Evolutionary conservation across 2,888 invertebrate species (phyloP), one percentile per base, ranked within the genome.

Genomic region (Apamea anceps): DNA sequence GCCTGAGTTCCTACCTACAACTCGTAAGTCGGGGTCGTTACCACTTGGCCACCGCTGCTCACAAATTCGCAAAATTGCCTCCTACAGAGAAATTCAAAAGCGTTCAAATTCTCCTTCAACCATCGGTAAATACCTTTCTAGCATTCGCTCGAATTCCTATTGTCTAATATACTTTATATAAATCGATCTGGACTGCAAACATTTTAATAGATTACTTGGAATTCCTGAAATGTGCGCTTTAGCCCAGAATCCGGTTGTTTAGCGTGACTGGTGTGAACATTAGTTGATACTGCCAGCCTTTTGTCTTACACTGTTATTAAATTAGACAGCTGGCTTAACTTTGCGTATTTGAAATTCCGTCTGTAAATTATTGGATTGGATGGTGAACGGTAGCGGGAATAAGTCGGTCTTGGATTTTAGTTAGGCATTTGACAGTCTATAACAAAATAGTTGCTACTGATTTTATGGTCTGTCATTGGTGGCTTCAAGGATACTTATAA

Each of bases 161-260:
- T 45, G 21, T 68, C 67, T 45, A 66, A 70, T 48, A 51, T 48
- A 21, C 28, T 70, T 28, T 13, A 67, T 48, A 65, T 79, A 79
- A 75, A 80, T 84, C 70, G 54, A 76, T 72, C 65, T 28, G 84
- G 32, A 84, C 70, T 75, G 51, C 71, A 66, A 73, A 68, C 48
- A 75, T 75, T 84, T 75, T 71, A 70, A 32, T 81, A 75, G 74
- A 75, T 81, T 68, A 54, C 73, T 65, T 54, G 77, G 81, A 81
- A 86, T 86, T 79, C 87, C 85, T 81, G 76, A 79, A 86, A 76
- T 86, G 78, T 79, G 13, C 72, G 76, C 54, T 83, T 85, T 79
- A 80, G 67, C 68, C 67, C 66, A 81, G 88, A 89, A 89, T 92
- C 93, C 91, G 91, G 92, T 91, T 90, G 86, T 77, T 77, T 79